These are phyloP conservation scores for Actinostola sp. DNA, from an alignment of 92 coral and sea anemone genomes.

Conservation along the genomic window DNA sequence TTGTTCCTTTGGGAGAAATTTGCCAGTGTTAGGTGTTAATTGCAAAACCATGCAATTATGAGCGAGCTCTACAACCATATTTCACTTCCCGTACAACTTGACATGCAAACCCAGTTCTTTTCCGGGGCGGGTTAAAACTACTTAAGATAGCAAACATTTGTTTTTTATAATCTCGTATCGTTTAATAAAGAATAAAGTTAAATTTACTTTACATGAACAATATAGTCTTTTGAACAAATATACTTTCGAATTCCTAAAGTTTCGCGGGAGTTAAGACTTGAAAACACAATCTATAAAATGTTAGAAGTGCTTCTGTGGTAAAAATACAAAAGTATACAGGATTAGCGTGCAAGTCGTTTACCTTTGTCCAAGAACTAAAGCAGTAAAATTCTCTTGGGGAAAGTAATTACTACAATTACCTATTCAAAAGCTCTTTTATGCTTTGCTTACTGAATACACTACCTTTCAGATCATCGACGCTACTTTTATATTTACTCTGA, in stretches of 20 bases:
- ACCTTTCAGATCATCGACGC: slow-evolving; percentile 5
- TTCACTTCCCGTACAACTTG: too few species aligned
- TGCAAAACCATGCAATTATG: slow-evolving; percentile 9
- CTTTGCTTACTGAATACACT: too few species aligned
- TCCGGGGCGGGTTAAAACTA: slow-evolving; percentile 46
- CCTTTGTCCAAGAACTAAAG: slow-evolving; percentile 2
- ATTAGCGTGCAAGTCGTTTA: neutral
- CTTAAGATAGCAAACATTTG: slow-evolving; percentile 32
- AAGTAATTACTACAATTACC: slow-evolving; percentile 5
- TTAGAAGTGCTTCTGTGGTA: too few species aligned
- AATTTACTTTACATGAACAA: slow-evolving; percentile 40
- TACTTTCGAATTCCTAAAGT: slow-evolving; percentile 26
- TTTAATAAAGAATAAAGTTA: slow-evolving; percentile 49
- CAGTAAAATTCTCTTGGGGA: slow-evolving; percentile 7
- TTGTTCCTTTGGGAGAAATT: slow-evolving; percentile 57
- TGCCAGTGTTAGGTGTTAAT: slow-evolving; percentile 29
- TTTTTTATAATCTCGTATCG: slow-evolving; percentile 27
- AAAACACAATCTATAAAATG: neutral
- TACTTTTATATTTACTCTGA: neutral
- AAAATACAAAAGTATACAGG: neutral
- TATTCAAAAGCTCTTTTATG: slow-evolving; percentile 5
- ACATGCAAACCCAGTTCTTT: slow-evolving; percentile 2
- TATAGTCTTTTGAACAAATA: slow-evolving; percentile 32
- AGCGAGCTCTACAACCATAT: too few species aligned
- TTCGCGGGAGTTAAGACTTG: slow-evolving; percentile 9